Evolutionary conservation across 2,113 vertebrate species (phyloP).

Genomic region (Globicephala melas): DNA sequence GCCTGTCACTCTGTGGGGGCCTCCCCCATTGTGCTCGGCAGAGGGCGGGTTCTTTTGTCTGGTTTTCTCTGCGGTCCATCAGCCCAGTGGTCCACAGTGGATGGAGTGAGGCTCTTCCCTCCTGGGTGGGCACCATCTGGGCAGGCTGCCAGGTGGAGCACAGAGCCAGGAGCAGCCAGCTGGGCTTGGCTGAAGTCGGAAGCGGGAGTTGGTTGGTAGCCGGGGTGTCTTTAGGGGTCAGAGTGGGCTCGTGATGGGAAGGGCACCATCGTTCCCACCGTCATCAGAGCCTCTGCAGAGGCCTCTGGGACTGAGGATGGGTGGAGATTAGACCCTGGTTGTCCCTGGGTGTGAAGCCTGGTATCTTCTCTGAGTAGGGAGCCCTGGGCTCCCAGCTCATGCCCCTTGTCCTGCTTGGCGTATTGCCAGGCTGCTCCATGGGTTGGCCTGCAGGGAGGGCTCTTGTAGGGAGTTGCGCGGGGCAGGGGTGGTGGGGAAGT

Average conservation of each 20-base stretch:
- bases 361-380: neutral
- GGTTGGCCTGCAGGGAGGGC: neutral
- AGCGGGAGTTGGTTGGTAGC: constrained; percentile 66
- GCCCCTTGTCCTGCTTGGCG: constrained; percentile 28
- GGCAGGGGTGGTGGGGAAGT: too few relatives aligned
- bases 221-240: constrained; percentile 37
- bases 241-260: neutral
- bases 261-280: neutral
- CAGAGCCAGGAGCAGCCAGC: constrained; percentile 73
- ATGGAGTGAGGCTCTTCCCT: constrained; percentile 57
- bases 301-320: neutral
- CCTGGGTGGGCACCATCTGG: constrained; percentile 59
- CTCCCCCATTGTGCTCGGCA: neutral
- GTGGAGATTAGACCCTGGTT: neutral
- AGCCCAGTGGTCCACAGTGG: constrained; percentile 52
- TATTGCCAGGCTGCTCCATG: constrained; percentile 10
- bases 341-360: neutral
- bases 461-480: neutral
- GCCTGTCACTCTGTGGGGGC: constrained; percentile 26
- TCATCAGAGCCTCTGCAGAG: neutral
- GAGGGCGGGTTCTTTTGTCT: constrained; percentile 50
- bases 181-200: constrained; percentile 65
- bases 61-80: neutral
- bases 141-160: constrained; percentile 61
- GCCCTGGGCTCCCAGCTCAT: neutral